These are phyloP conservation scores for Rhabdomys dilectus DNA, from an alignment of 2,113 vertebrate species.

Conservation along the genomic window DNA sequence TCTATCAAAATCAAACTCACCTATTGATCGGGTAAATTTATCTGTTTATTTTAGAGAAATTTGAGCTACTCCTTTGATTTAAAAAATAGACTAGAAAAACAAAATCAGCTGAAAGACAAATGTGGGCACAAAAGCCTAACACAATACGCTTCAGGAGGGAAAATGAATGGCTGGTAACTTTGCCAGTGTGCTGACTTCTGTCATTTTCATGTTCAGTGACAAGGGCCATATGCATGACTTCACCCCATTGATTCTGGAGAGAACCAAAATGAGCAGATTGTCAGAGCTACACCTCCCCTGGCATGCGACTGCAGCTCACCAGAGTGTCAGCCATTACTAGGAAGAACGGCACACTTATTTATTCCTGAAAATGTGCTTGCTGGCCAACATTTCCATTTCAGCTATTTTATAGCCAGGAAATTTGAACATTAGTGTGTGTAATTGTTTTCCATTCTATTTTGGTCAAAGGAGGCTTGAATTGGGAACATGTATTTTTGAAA, in stretches of 20 bases:
- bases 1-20: neutral
- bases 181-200: conserved; percentile 70
- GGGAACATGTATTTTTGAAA: conserved; percentile 6
- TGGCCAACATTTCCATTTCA: conserved; percentile 67
- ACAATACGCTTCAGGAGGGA: conserved; percentile 9
- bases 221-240: conserved; percentile 75
- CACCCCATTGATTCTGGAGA: conserved; percentile 62
- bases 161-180: conserved; percentile 59
- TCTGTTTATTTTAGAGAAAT: neutral
- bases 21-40: neutral
- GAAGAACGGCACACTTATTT: neutral
- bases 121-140: neutral
- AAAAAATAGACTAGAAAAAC: conserved; percentile 46
- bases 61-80: neutral
- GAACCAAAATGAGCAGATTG: conserved; percentile 71
- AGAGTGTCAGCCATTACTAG: neutral
- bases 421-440: neutral
- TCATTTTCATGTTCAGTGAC: conserved; percentile 75
- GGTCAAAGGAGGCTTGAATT: neutral
- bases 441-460: conserved; percentile 39
- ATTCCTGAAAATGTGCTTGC: conserved; percentile 48
- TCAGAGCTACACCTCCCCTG: conserved; percentile 31
- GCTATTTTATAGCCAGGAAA: conserved; percentile 34
- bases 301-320: neutral
- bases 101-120: conserved; percentile 26